phyloP scores from a whole-genome alignment of 2,113 vertebrate genomes.

The Parotia lawesii region DNA sequence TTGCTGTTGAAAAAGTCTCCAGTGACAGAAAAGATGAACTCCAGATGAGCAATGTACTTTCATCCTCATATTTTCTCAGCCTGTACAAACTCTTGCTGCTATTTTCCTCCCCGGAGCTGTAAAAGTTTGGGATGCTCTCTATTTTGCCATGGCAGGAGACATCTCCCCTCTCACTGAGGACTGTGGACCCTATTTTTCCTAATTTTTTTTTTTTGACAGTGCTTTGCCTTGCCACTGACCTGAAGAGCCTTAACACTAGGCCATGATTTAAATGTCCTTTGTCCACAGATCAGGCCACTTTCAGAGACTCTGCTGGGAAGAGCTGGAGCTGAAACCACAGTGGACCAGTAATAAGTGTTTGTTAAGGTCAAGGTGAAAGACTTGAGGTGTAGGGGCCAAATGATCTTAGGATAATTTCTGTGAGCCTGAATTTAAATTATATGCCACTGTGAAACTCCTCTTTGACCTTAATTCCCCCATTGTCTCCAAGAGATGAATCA shows the following conservation, averaged over 20 bases:
- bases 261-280: neutral
- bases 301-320: neutral
- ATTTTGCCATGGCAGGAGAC: neutral
- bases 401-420: neutral
- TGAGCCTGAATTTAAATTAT: neutral
- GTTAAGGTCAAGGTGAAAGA: neutral
- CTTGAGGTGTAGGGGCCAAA: neutral
- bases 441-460: neutral
- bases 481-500: neutral
- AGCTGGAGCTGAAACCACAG: neutral
- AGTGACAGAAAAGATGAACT: slow-evolving; percentile 15
- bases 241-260: neutral
- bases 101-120: neutral
- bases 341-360: neutral
- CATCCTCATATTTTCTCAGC: slow-evolving; percentile 8
- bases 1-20: slow-evolving; percentile 3
- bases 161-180: neutral
- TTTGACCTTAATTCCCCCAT: neutral
- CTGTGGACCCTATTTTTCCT: neutral
- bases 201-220: neutral
- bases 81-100: neutral
- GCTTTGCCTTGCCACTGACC: neutral
- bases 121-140: neutral
- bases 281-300: neutral
- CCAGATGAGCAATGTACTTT: slow-evolving; percentile 29